Evolutionary conservation across 2,113 vertebrate species (phyloP).

Genomic region (Leptodactylus fuscus): DNA sequence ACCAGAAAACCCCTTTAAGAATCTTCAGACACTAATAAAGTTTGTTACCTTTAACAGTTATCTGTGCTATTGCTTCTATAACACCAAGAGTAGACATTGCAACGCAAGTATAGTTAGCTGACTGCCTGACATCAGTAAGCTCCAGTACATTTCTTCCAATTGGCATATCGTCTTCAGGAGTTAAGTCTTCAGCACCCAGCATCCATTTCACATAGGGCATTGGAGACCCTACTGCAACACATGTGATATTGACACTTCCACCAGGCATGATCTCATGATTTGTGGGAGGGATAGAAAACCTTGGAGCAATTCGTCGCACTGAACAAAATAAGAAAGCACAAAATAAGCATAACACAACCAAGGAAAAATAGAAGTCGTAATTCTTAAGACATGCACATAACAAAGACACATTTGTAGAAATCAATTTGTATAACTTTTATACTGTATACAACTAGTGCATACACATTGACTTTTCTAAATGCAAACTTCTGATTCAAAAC

Average conservation of each 20-base stretch:
- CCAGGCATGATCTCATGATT: constrained; percentile 99
- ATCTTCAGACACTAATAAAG: background rate
- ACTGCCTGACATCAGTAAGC: constrained; percentile 96
- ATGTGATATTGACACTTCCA: constrained; percentile 98
- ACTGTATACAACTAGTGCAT: constrained; percentile 70
- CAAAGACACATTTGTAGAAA: constrained; percentile 70
- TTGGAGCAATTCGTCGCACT: constrained; percentile 96
- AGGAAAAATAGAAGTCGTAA: constrained; percentile 54
- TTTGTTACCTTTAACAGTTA: constrained; percentile 95
- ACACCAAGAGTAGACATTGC: constrained; percentile 98
- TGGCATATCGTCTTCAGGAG: constrained; percentile 98
- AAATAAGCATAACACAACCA: constrained; percentile 73
- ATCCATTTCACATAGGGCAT: constrained; percentile 99
- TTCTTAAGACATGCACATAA: constrained; percentile 73
- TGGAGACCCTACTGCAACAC: constrained; percentile 97
- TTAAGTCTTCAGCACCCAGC: constrained; percentile 96
- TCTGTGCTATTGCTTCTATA: constrained; percentile 97
- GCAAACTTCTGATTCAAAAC: constrained; percentile 67
- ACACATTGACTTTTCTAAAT: constrained; percentile 65
- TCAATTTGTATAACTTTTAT: constrained; percentile 43
- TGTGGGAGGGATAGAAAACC: constrained; percentile 98
- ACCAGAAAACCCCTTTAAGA: background rate
- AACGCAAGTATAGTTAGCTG: constrained; percentile 98
- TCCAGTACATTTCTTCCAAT: constrained; percentile 98
- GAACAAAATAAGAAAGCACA: constrained; percentile 77